These are phyloP conservation scores for Epizoanthus stellaris DNA, from an alignment of 92 coral and sea anemone species.

Conservation along the genomic window DNA sequence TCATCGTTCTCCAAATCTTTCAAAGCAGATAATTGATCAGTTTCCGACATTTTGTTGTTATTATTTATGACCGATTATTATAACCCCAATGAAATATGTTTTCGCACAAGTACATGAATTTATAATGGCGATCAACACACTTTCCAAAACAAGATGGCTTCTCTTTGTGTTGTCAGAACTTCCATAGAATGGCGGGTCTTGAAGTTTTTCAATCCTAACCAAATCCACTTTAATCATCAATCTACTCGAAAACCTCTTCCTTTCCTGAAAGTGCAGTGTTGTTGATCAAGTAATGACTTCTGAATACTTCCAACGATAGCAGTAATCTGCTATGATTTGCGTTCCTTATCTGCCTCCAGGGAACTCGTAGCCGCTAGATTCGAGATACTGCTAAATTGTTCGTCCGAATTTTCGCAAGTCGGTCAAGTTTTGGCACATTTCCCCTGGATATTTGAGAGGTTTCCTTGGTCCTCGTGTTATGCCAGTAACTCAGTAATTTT, in stretches of 20 bases:
- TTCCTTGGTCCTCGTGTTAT: not conserved
- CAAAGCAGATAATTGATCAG: conserved; percentile 28
- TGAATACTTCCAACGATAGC: not conserved
- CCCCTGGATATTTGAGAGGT: not conserved
- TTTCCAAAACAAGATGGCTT: conserved; percentile 18
- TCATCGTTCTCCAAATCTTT: conserved; percentile 61
- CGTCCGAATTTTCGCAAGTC: not conserved
- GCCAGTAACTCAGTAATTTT: conserved; percentile 11
- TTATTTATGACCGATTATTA: conserved; percentile 2
- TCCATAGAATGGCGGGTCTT: not conserved
- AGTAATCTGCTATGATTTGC: conserved; percentile 11
- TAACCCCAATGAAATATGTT: conserved; percentile 24
- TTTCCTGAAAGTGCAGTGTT: not conserved
- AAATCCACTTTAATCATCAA: not conserved
- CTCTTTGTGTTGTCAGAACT: not conserved
- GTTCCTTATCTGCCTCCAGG: not conserved
- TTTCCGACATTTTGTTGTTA: conserved; percentile 26
- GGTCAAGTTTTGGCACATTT: not conserved
- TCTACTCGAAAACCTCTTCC: not conserved
- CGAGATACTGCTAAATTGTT: not conserved
- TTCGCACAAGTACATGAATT: conserved; percentile 34
- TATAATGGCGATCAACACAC: conserved; percentile 38
- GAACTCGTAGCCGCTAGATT: too few relatives aligned
- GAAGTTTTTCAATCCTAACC: not conserved
- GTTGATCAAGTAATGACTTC: not conserved